Base-by-base conservation (phyloP, 2,888 invertebrate species). In the Amblyteles armatorius region DNA sequence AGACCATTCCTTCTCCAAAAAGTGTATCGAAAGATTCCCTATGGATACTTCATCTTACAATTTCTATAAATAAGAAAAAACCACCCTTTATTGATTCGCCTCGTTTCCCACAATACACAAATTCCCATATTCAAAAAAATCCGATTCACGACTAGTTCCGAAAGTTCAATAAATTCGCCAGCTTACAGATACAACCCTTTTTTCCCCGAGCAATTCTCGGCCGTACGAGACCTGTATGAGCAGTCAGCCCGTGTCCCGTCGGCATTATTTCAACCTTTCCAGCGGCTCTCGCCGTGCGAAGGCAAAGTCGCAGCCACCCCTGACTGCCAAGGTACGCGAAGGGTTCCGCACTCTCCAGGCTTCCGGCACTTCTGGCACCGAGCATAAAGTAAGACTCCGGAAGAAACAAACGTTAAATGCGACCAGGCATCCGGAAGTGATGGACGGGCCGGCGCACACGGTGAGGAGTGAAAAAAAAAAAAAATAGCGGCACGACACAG, bases 351-450 rank as follows among this genome's bases (percentile, higher is more conserved):
- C 67, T 48, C 57, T 22, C 50, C 63, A 16, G 26, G 68, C 33
- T 67, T 67, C 67, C 16, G 16, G 60, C 26, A 16, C 26, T 52
- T 33, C 63, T 65, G 9, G 13, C 52, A 67, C 29, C 60, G 16
- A 57, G 52, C 26, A 40, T 57, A 33, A 69, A 68, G 19, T 33
- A 48, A 79, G 76, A 77, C 67, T 71, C 65, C 80, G 80, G 71
- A 82, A 88, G 91, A 92, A 91, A 91, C 92, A 92, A 92, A 91
- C 88, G 89, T 90, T 89, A 90, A 92, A 92, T 88, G 90, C 85
- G 88, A 80, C 84, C 91, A 90, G 88, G 90, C 90, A 92, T 79
- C 89, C 90, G 93, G 92, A 93, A 93, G 91, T 93, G 93, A 93
- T 91, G 82, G 86, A 87, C 80, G 88, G 82, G 82, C 71, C 83